phyloP scores from a whole-genome alignment of 2,113 vertebrate species.

The Tetraodon nigroviridis region DNA sequence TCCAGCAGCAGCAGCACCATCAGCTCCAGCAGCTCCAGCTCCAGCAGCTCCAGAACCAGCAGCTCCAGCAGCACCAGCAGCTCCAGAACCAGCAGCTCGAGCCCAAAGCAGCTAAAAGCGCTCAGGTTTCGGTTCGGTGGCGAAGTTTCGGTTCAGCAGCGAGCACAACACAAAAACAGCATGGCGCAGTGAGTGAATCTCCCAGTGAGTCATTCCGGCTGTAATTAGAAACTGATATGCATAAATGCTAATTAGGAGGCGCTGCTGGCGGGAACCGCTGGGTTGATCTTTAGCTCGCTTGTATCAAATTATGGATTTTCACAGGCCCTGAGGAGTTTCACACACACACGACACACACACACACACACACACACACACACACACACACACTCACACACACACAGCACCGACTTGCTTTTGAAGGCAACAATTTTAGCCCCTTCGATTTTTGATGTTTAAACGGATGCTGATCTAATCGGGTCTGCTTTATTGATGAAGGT shows the following conservation, averaged over 20 bases:
- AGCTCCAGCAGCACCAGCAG: no score
- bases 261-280: slow-evolving; percentile 71
- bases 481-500: no score
- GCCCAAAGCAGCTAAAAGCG: neutral
- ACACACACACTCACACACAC: no score
- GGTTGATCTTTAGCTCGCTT: slow-evolving; percentile 8
- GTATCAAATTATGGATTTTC: slow-evolving; percentile 29
- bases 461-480: no score
- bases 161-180: slow-evolving; percentile 59
- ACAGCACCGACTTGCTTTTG: no score
- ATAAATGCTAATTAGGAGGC: slow-evolving; percentile 90
- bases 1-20: neutral
- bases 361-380: neutral
- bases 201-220: slow-evolving; percentile 71
- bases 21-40: neutral
- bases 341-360: neutral
- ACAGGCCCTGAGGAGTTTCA: slow-evolving; percentile 30
- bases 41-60: no score
- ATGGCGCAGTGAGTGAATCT: slow-evolving; percentile 66
- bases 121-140: no score
- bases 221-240: slow-evolving; percentile 89
- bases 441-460: no score
- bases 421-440: no score
- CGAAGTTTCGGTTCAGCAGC: neutral
- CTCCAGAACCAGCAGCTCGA: neutral